Evolutionary conservation across 1,140 invertebrate genomes (phyloP), one percentile per base, ranked within the genome.

Genomic region (Sesamia nonagrioides): DNA sequence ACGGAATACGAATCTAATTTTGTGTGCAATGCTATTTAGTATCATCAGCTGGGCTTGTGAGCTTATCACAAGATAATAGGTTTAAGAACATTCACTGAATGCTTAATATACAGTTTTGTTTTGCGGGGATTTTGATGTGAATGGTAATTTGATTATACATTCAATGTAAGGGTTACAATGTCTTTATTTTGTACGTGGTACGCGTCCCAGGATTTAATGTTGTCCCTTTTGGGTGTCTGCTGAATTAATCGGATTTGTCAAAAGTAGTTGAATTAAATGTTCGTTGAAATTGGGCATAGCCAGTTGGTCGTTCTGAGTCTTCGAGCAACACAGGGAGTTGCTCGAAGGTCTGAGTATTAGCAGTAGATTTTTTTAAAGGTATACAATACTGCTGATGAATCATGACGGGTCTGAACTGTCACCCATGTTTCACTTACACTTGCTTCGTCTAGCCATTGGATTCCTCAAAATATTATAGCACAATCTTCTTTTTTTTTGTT

Each of bases 1-100:
- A 86, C 81, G 81, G 87, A 89, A 90, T 91, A 89, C 88, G 84
- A 91, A 92, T 91, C 89, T 89, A 90, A 93, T n/a, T 93, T 92
- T 90, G 85, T 85, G 83, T 87, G 79, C 81, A 79, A 79, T 66
- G 58, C 48, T 79, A 82, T n/a, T 78, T 75, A 50, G 81, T 80
- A 80, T 86, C 82, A 88, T 87, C 85, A 89, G 86, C 81, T 88
- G 84, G 77, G 61, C 78, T 79, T 85, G 88, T 87, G 84, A 76
- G 61, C 79, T 80, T 86, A 87, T 89, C 87, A 84, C 78, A 33
- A 82, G 77, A 81, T 85, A 86, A 88, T 89, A 82, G 86, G 79
- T 88, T 89, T 89, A 85, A 84, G 86, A 77, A 88, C 84, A 79
- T 80, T 60, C 37, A 45, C 58, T 84, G 85, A 88, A 86, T 85